Evolutionary conservation across 92 coral and sea anemone genomes (phyloP), one percentile per base, ranked within the genome.

Genomic region (Porites rus): DNA sequence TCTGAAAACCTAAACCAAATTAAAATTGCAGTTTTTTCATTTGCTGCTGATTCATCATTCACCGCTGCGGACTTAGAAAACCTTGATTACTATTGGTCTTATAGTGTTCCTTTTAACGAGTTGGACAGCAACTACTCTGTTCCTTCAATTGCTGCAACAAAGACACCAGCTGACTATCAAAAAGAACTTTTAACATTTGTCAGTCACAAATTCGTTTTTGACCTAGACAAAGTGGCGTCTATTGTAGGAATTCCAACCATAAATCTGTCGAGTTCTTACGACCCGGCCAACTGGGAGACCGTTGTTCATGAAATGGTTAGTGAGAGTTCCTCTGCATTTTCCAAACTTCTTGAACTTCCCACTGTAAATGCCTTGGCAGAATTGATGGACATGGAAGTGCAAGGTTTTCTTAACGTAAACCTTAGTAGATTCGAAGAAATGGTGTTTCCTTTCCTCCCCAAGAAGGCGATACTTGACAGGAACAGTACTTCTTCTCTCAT

Each of bases 311-410:
- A 81, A 5, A 73, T 80, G 54, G 75, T 87, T n/a, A 38, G 4
- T 3, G 87, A 87, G 60, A 87, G 86, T 80, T 78, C 77, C 21
- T 16, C 65, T 21, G 75, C 87, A 65, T 77, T 79, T 65, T 53
- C 76, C 10, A 63, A 64, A 38, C 91, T 72, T 9, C 63, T 87
- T 7, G 50, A 81, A 19, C 84, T 93, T 22, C 84, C 84, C 14
- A 78, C 91, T 1, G 89, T 76, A 80, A 80, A 86, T 54, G 12
- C 86, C 14, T 87, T 92, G 25, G 95, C 97, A 50, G 13, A 76
- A 14, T 89, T 94, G 64, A 87, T 87, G 25, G 69, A 75, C 38
- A 22, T 76, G n/a, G 60, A 87, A 10, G 24, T 64, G 17, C 79
- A 51, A n/a, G 89, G 73, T 7, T 71, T 94, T 58, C 80, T 79